Evolutionary conservation across 2,888 invertebrate species (phyloP), one percentile per base, ranked within the genome.

Genomic region (Sabellastarte sp.): DNA sequence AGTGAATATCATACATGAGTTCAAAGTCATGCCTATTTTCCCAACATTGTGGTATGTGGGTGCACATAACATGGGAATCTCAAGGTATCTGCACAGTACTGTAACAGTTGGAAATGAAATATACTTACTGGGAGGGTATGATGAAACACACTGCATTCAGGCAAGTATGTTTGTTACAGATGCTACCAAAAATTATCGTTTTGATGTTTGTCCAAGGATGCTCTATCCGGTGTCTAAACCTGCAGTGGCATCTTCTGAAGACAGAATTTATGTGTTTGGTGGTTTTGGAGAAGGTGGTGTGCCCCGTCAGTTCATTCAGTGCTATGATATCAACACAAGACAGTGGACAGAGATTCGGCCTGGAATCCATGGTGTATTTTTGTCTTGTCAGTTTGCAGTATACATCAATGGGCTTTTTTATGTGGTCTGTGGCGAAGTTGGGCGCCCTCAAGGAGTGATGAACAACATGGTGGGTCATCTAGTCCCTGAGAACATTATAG

Each of bases 21-120:
- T 72, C 65, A 68, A 65, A 58, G 64, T 59, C 10, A 29, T 28
- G 28, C 31, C 51, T 15, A 41, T 41, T 41, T 72, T 72, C 57
- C 72, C 72, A 1, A 72, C 72, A 0, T 59, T 72, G 32, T 72
- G 70, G 72, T 71, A 72, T 58, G 69, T 71, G 1, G 68, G 72
- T 4, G 63, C 64, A 24, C 67, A 71, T 41, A 50, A 59, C n/a
- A 69, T 71, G 67, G 63, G 68, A 3, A 63, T 70, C 29, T 63
- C 64, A 32, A 63, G 71, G 32, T 72, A 72, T 56, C 64, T 71
- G n/a, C 72, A 72, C 63, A 60, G 66, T 30, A 67, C 68, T 1
- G 51, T 65, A 24, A 61, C 67, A 28, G 33, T 57, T 1, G 63
- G 64, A 32, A 58, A 58, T 20, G 32, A n/a, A 33, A 56, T 72